A percentile compares a stretch with the other conserved stretches of the same genome.
phyloP scores from a whole-genome alignment of 2,113 vertebrate genomes.

The Dipodomys spectabilis region DNA sequence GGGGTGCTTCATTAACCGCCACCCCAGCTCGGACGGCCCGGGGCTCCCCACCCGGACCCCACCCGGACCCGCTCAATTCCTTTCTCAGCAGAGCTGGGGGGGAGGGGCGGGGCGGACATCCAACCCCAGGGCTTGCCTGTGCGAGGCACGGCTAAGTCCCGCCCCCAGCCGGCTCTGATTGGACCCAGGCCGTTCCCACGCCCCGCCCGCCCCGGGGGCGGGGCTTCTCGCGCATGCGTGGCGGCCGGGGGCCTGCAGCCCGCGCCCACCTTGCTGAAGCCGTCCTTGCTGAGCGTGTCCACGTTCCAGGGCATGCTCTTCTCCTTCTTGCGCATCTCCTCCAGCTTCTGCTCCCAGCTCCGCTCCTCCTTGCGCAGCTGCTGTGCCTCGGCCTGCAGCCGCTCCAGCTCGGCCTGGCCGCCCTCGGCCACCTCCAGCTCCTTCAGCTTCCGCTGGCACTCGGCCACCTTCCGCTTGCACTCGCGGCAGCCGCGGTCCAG shows the following conservation, averaged over 20 bases:
- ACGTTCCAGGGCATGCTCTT: slow-evolving; percentile 95
- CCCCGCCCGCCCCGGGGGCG: too few species aligned
- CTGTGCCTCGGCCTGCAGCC: slow-evolving; percentile 86
- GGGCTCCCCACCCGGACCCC: neutral
- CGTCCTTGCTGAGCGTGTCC: slow-evolving; percentile 94
- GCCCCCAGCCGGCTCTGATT: neutral
- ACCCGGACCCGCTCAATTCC: neutral
- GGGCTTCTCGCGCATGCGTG: neutral
- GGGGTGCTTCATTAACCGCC: neutral
- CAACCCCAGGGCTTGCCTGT: too few species aligned
- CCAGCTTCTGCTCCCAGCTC: slow-evolving; percentile 87
- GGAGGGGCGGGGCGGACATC: too few species aligned
- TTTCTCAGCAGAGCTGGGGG: too few species aligned
- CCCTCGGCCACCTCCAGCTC: slow-evolving; percentile 83
- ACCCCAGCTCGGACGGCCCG: too few species aligned
- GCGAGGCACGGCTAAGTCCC: too few species aligned
- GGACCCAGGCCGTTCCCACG: neutral
- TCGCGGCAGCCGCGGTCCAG: slow-evolving; percentile 87
- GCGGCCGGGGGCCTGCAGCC: fast-evolving
- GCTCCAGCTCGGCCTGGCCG: slow-evolving; percentile 82
- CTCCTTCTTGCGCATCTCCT: slow-evolving; percentile 89
- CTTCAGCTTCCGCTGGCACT: slow-evolving; percentile 87
- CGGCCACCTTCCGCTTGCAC: slow-evolving; percentile 86
- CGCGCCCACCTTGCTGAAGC: slow-evolving; percentile 93
- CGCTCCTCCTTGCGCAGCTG: slow-evolving; percentile 90